Conservation (phyloP, 2,888 invertebrate genomes). For the Antheraea assamensis region DNA sequence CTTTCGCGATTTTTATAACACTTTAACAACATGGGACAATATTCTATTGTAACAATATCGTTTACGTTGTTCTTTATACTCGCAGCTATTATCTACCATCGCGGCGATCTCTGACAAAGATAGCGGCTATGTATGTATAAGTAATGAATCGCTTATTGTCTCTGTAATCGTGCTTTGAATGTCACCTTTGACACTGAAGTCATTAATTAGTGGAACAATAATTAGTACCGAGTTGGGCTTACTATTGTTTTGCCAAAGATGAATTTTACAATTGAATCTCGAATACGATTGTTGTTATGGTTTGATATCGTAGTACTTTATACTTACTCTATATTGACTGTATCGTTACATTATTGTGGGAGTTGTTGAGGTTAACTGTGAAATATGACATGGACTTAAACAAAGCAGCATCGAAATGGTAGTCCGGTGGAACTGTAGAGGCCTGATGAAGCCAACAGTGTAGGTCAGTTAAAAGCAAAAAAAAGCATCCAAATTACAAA, state of each 20-base stretch:
- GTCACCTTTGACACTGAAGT: slow-evolving; percentile 44
- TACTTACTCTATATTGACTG: background rate
- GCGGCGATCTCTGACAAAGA: slow-evolving; percentile 43
- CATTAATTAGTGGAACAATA: slow-evolving; percentile 31
- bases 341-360: background rate
- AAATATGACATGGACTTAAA: too few relatives aligned
- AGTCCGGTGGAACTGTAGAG: too few relatives aligned
- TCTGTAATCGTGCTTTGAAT: slow-evolving; percentile 52
- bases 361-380: background rate
- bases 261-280: slow-evolving; percentile 24
- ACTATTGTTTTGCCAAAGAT: slow-evolving; percentile 33
- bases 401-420: background rate
- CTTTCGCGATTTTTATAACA: slow-evolving; percentile 5
- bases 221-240: slow-evolving; percentile 31
- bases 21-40: slow-evolving; percentile 46
- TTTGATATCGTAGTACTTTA: background rate
- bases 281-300: background rate
- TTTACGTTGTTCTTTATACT: slow-evolving; percentile 26
- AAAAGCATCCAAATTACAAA: too few relatives aligned
- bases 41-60: slow-evolving; percentile 34
- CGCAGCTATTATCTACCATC: slow-evolving; percentile 17
- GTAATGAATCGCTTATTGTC: slow-evolving; percentile 55
- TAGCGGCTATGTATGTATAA: slow-evolving; percentile 41
- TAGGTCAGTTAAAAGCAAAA: too few relatives aligned
- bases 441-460: too few relatives aligned